Conservation (phyloP, 2,797 vertebrate species). For the Loriculus beryllinus region DNA sequence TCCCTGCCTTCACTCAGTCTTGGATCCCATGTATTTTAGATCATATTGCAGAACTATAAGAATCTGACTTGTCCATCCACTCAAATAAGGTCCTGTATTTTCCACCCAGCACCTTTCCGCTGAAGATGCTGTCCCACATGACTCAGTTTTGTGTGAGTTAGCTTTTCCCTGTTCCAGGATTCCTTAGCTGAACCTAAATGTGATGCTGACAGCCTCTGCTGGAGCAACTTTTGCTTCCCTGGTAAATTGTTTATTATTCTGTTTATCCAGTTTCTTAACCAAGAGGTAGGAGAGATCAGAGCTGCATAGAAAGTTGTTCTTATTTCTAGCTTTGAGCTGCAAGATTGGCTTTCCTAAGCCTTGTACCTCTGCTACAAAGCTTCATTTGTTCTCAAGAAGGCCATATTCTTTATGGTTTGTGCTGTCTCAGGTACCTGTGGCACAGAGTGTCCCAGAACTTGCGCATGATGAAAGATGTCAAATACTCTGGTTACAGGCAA, state of each 20-base stretch:
- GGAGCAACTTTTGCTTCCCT: neutral
- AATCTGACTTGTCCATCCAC: neutral
- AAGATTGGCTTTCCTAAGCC: neutral
- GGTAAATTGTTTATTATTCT: neutral
- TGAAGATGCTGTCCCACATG: rapidly evolving
- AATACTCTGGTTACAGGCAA: neutral
- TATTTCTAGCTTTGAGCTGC: neutral
- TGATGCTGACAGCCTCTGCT: neutral
- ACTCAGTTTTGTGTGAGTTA: neutral
- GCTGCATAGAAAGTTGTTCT: neutral
- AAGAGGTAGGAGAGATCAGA: neutral
- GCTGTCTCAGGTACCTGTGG: neutral
- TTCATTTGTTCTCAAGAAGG: neutral
- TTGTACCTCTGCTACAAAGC: neutral
- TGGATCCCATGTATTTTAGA: neutral
- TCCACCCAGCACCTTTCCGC: neutral
- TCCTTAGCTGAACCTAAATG: neutral
- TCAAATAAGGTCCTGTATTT: neutral
- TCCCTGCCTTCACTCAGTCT: neutral
- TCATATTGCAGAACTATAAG: neutral
- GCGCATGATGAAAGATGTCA: rapidly evolving
- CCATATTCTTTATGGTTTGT: neutral
- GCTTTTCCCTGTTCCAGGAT: neutral
- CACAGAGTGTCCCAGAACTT: neutral
- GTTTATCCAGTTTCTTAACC: neutral